Percentiles rank a stretch among this genome's conserved stretches.
Evolutionary conservation across 2,888 invertebrate species (phyloP).

Genomic region (Cataglyphis albicans): DNA sequence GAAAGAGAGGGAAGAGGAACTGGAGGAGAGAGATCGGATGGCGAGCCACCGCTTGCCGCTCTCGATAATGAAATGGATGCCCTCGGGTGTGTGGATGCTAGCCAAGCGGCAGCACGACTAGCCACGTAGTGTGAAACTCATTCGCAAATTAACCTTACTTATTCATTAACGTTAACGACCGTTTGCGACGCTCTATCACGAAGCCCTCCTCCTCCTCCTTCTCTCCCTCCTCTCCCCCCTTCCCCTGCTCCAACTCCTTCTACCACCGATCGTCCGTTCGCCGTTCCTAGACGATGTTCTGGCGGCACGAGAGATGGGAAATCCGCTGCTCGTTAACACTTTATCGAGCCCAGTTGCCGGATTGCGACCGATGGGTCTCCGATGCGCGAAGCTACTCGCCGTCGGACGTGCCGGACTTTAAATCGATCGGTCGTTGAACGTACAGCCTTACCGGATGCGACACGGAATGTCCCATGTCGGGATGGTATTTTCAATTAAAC

Average conservation of each 20-base stretch:
- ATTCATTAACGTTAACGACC: conserved; percentile 84
- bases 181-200: conserved; percentile 60
- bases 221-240: too few species aligned
- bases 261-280: conserved; percentile 38
- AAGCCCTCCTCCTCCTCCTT: background rate
- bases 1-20: conserved; percentile 34
- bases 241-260: background rate
- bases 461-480: conserved; percentile 25
- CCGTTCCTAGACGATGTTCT: conserved; percentile 41
- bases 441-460: conserved; percentile 40
- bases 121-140: conserved; percentile 80
- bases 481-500: conserved; percentile 53
- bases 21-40: conserved; percentile 24
- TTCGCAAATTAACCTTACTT: conserved; percentile 84
- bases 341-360: conserved; percentile 40
- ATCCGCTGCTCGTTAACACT: conserved; percentile 62
- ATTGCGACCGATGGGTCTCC: conserved; percentile 51
- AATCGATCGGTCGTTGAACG: conserved; percentile 51
- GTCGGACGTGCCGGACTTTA: conserved; percentile 47
- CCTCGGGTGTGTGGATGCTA: conserved; percentile 70
- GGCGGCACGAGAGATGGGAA: conserved; percentile 42
- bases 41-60: conserved; percentile 67
- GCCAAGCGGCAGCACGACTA: conserved; percentile 65
- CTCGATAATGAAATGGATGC: conserved; percentile 84
- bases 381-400: conserved; percentile 42